Conservation (phyloP, 2,888 invertebrate species). For the Falcaria lacertinaria region DNA sequence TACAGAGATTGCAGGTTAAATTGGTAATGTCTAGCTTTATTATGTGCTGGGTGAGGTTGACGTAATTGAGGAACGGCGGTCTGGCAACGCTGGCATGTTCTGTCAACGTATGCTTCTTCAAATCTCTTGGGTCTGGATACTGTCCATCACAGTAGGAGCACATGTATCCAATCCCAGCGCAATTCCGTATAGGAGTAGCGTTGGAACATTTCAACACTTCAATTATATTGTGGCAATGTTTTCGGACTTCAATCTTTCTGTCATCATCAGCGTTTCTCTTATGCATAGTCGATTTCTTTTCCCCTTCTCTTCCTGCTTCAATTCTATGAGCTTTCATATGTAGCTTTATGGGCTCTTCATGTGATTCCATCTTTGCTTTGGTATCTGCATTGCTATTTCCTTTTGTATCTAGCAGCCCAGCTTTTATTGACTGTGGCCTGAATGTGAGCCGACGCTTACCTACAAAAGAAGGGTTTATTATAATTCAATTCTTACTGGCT, state of each 20-base stretch:
- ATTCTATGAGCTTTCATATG: too few relatives aligned
- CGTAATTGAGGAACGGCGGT: conserved; percentile 32
- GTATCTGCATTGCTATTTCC: too few relatives aligned
- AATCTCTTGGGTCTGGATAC: conserved; percentile 39
- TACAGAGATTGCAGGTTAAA: conserved; percentile 45
- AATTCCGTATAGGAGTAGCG: conserved; percentile 50
- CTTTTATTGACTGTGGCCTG: not conserved
- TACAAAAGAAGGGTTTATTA: conserved; percentile 41
- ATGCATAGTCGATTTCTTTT: too few relatives aligned
- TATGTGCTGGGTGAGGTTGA: conserved; percentile 42
- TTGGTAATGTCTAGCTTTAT: conserved; percentile 53
- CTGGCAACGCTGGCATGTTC: conserved; percentile 30
- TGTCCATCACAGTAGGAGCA: conserved; percentile 56
- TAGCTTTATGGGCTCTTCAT: too few relatives aligned
- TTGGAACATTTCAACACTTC: conserved; percentile 35
- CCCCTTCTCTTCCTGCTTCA: too few relatives aligned
- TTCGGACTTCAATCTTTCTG: too few relatives aligned
- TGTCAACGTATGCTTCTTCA: conserved; percentile 41
- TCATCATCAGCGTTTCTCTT: too few relatives aligned
- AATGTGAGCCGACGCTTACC: conserved; percentile 24
- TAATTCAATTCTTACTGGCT: conserved; percentile 12
- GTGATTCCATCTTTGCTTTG: too few relatives aligned
- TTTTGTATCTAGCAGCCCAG: too few relatives aligned
- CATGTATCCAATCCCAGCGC: conserved; percentile 38
- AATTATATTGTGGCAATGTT: too few relatives aligned